phyloP scores from a whole-genome alignment of 2,113 vertebrate genomes.

The Anguilla japonica region DNA sequence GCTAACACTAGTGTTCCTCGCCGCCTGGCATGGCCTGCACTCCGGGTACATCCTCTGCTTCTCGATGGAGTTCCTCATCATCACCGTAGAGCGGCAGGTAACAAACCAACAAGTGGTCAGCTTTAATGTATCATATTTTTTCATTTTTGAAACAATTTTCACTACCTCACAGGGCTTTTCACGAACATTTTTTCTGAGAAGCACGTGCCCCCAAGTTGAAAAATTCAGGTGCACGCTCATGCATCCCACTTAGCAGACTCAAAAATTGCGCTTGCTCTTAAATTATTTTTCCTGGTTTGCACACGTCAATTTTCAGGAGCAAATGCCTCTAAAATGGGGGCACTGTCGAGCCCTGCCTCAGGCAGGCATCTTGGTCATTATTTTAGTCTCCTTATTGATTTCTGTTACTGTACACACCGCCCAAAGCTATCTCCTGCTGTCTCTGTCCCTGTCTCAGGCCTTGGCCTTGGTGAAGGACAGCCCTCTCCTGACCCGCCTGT shows the following conservation, averaged over 20 bases:
- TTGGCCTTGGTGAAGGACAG: constrained; percentile 78
- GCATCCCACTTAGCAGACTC: no score
- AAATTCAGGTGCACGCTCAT: no score
- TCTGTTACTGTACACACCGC: neutral
- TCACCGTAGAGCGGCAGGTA: constrained; percentile 90
- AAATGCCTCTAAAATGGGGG: no score
- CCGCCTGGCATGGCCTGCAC: constrained; percentile 92
- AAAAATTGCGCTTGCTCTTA: no score
- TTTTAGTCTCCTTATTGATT: neutral
- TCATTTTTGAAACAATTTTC: neutral
- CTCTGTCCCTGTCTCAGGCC: constrained; percentile 58
- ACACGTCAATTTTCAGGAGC: no score
- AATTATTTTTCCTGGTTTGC: no score
- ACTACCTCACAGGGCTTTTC: no score
- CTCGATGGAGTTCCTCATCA: constrained; percentile 93
- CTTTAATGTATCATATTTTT: neutral
- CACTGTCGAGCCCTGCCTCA: no score
- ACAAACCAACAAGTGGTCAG: neutral
- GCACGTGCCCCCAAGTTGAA: no score
- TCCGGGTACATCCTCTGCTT: constrained; percentile 96
- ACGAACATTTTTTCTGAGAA: no score
- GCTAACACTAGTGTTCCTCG: constrained; percentile 83
- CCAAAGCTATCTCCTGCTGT: neutral
- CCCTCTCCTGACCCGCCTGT: constrained; percentile 69
- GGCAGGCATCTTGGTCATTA: neutral